phyloP scores from a whole-genome alignment of 35 echinoderm and acorn worm genomes.

The Anneissia japonica region DNA sequence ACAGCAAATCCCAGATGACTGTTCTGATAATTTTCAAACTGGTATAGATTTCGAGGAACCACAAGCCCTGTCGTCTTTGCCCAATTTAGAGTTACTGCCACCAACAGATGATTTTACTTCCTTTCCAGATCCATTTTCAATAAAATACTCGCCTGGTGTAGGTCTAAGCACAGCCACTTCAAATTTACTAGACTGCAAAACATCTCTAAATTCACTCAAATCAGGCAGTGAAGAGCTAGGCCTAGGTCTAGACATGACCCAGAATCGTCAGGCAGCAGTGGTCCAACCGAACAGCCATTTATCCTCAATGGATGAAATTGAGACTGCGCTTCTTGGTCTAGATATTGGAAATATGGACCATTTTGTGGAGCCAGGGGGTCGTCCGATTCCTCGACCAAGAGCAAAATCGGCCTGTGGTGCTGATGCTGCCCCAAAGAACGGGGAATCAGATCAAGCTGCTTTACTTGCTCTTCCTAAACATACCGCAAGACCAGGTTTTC shows the following conservation, averaged over 20 bases:
- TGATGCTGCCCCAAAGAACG: neutral
- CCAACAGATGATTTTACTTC: neutral
- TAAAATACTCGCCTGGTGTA: neutral
- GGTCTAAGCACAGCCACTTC: neutral
- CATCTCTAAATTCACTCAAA: neutral
- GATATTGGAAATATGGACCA: constrained; percentile 27
- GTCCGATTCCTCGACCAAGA: neutral
- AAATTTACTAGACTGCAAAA: neutral
- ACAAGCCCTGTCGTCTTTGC: neutral
- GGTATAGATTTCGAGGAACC: neutral
- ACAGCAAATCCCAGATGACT: constrained; percentile 6
- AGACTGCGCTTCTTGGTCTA: constrained; percentile 14
- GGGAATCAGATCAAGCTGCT: neutral
- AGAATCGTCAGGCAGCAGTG: neutral
- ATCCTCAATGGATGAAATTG: neutral
- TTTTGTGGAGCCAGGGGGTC: neutral
- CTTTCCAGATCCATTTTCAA: neutral
- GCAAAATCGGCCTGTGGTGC: neutral
- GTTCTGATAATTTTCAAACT: neutral
- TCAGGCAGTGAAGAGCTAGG: neutral
- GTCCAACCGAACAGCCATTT: neutral
- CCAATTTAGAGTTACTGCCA: neutral
- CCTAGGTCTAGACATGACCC: neutral
- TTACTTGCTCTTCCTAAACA: neutral
- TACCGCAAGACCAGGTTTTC: constrained; percentile 49